These are phyloP conservation scores for Bradypodion ventrale DNA, from an alignment of 2,797 vertebrate species.

Conservation along the genomic window DNA sequence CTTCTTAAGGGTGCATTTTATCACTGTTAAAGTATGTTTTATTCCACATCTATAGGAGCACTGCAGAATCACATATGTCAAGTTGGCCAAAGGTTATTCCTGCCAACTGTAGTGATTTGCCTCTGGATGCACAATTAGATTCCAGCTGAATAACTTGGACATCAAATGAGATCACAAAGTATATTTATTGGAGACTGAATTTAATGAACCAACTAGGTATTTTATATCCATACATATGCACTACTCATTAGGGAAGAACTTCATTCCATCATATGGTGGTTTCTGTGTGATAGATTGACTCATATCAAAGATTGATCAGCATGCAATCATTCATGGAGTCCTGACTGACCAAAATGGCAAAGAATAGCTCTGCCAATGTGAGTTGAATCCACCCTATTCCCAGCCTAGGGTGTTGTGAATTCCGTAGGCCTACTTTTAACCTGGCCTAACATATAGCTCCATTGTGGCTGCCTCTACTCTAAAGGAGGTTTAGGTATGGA, in stretches of 20 bases:
- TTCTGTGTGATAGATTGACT: background rate
- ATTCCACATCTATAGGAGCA: background rate
- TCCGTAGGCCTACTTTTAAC: too few species aligned
- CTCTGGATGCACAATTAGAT: constrained; percentile 7
- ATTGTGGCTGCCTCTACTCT: too few species aligned
- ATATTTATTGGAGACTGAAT: background rate
- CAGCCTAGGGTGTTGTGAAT: too few species aligned
- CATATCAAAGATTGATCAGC: background rate
- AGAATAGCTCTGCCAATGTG: too few species aligned
- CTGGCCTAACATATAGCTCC: too few species aligned
- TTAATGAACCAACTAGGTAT: background rate
- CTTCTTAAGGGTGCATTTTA: background rate
- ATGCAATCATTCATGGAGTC: too few species aligned
- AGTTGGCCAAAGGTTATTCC: background rate
- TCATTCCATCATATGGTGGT: background rate
- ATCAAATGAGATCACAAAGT: constrained; percentile 6
- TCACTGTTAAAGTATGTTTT: background rate
- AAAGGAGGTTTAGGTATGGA: too few species aligned
- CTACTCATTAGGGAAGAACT: background rate
- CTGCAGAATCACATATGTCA: background rate
- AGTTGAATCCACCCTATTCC: too few species aligned
- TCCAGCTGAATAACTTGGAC: background rate
- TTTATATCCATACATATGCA: background rate
- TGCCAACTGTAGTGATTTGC: background rate
- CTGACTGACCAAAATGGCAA: too few species aligned